A percentile compares a stretch with the other conserved stretches of the same genome.
Evolutionary conservation across 2,888 invertebrate genomes (phyloP).

Genomic region (Nephrotoma appendiculata): DNA sequence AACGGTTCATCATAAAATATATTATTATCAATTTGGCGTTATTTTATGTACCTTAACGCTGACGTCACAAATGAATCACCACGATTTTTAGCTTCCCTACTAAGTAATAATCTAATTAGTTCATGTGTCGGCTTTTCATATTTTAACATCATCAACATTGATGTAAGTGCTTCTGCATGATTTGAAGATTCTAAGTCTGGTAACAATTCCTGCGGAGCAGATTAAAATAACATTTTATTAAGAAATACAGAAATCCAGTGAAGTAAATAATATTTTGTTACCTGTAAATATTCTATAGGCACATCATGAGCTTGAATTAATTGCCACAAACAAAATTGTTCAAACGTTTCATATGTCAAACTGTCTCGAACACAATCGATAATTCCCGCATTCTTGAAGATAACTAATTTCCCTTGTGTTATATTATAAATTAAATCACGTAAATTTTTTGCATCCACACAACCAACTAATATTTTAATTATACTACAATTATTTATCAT

Average conservation of each 20-base stretch:
- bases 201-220: conserved; percentile 32
- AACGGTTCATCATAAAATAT: background rate
- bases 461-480: conserved; percentile 76
- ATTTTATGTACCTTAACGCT: conserved; percentile 47
- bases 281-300: conserved; percentile 69
- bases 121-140: conserved; percentile 83
- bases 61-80: conserved; percentile 83
- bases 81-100: conserved; percentile 51
- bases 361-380: conserved; percentile 65
- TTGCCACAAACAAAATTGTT: conserved; percentile 96
- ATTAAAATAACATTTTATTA: background rate
- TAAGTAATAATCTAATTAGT: conserved; percentile 68
- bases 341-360: conserved; percentile 91
- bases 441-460: conserved; percentile 78
- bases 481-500: conserved; percentile 79
- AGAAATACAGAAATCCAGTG: background rate
- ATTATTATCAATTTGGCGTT: background rate
- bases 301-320: conserved; percentile 87
- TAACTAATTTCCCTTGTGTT: conserved; percentile 71
- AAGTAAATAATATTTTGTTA: conserved; percentile 12
- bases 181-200: conserved; percentile 65
- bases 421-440: conserved; percentile 84
- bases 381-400: conserved; percentile 67
- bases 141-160: conserved; percentile 78
- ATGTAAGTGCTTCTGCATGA: conserved; percentile 86